phyloP scores from a whole-genome alignment of 1,140 invertebrate genomes.

The Drosophila rhopaloa region DNA sequence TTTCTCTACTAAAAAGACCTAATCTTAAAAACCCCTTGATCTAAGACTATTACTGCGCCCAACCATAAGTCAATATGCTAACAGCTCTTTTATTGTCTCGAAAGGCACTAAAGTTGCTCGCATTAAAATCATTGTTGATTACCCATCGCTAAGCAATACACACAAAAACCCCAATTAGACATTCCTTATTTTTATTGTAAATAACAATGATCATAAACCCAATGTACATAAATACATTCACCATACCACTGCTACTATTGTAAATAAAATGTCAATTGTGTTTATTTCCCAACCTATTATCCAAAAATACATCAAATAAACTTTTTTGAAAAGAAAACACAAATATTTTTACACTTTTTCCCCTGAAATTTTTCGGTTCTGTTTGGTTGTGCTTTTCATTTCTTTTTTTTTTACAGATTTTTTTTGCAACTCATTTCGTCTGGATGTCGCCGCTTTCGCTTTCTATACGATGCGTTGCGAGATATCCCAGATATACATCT shows the following conservation, averaged over 20 bases:
- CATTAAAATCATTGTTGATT: constrained; percentile 20
- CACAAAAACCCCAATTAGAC: constrained; percentile 3
- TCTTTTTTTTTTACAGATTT: neutral
- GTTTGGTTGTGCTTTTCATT: neutral
- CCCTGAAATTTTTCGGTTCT: constrained; percentile 5
- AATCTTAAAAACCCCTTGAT: neutral
- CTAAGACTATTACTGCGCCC: neutral
- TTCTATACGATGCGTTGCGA: constrained; percentile 20
- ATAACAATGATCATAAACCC: constrained; percentile 25
- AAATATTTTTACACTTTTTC: constrained; percentile 19
- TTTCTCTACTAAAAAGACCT: neutral
- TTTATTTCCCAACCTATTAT: constrained; percentile 34
- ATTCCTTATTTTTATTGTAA: constrained; percentile 27
- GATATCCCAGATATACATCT: constrained; percentile 2
- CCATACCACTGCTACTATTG: constrained; percentile 8
- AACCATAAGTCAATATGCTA: constrained; percentile 2
- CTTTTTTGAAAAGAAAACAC: constrained; percentile 13
- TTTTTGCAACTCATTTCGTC: constrained; percentile 34
- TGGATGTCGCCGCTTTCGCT: constrained; percentile 30
- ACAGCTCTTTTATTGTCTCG: constrained; percentile 10
- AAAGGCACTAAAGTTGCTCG: constrained; percentile 12
- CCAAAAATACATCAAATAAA: constrained; percentile 41
- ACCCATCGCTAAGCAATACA: constrained; percentile 3
- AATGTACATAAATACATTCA: constrained; percentile 1
- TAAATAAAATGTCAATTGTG: constrained; percentile 51